phyloP scores from a whole-genome alignment of 2,797 vertebrate species.

The Poeciliopsis presidionis region DNA sequence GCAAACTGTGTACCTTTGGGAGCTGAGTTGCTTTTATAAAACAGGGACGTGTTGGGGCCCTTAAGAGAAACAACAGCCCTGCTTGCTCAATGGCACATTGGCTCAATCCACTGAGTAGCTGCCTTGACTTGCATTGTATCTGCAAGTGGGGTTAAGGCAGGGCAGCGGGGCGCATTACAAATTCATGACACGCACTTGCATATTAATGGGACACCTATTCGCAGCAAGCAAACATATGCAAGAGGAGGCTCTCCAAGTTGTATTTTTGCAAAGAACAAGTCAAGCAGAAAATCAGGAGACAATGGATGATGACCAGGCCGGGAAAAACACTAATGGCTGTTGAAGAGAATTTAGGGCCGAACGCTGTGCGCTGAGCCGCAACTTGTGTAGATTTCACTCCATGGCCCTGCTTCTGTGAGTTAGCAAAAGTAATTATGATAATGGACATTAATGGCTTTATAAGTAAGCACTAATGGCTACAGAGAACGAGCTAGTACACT shows the following conservation, averaged over 20 bases:
- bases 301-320: conserved; percentile 24
- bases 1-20: conserved; percentile 50
- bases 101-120: conserved; percentile 26
- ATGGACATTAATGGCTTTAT: conserved; percentile 77
- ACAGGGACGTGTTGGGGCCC: conserved; percentile 51
- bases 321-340: conserved; percentile 43
- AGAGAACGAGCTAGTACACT: conserved; percentile 57
- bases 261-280: conserved; percentile 69
- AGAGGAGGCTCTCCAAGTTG: conserved; percentile 61
- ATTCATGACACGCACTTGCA: conserved; percentile 79
- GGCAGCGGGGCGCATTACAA: conserved; percentile 57
- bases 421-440: conserved; percentile 74
- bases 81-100: conserved; percentile 33
- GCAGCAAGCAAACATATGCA: conserved; percentile 75
- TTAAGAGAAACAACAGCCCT: conserved; percentile 57
- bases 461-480: conserved; percentile 67
- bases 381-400: conserved; percentile 54
- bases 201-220: conserved; percentile 81
- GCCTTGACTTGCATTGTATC: conserved; percentile 51
- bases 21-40: conserved; percentile 67
- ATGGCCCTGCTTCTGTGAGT: conserved; percentile 42
- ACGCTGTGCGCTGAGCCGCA: conserved; percentile 3
- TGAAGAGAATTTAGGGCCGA: conserved; percentile 15
- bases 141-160: conserved; percentile 4
- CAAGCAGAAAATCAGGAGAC: conserved; percentile 65